phyloP scores from a whole-genome alignment of 1,140 invertebrate genomes.

The Ips typographus region DNA sequence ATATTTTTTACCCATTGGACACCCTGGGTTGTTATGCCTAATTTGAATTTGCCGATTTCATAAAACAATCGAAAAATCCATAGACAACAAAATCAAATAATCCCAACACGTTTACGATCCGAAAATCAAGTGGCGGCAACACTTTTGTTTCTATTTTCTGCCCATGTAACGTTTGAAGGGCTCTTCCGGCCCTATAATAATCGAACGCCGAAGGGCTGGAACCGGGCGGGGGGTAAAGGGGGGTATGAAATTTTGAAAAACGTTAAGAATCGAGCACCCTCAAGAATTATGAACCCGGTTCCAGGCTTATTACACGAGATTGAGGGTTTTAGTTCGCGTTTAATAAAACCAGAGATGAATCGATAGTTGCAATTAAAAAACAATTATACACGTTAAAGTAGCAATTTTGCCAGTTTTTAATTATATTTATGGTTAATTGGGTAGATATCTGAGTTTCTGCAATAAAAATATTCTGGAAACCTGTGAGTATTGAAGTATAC shows the following conservation, averaged over 20 bases:
- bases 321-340: slow-evolving; percentile 15
- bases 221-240: slow-evolving; percentile 5
- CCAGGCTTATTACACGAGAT: slow-evolving; percentile 18
- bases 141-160: slow-evolving; percentile 29
- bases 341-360: slow-evolving; percentile 6
- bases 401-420: background rate
- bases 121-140: slow-evolving; percentile 19
- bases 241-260: slow-evolving; percentile 21
- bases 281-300: slow-evolving; percentile 16
- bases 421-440: background rate
- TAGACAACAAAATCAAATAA: too few relatives aligned
- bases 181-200: slow-evolving; percentile 4
- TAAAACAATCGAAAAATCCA: too few relatives aligned
- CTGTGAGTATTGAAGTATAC: slow-evolving; percentile 31
- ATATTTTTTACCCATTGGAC: too few relatives aligned
- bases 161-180: slow-evolving; percentile 8
- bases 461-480: background rate
- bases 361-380: slow-evolving; percentile 21
- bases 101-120: too few relatives aligned
- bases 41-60: too few relatives aligned
- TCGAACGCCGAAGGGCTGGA: background rate
- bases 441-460: too few relatives aligned
- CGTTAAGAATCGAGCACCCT: slow-evolving; percentile 21
- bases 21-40: too few relatives aligned
- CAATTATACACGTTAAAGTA: slow-evolving; percentile 3